Conservation (phyloP, 2,113 vertebrate species). For the Megalops atlanticus region DNA sequence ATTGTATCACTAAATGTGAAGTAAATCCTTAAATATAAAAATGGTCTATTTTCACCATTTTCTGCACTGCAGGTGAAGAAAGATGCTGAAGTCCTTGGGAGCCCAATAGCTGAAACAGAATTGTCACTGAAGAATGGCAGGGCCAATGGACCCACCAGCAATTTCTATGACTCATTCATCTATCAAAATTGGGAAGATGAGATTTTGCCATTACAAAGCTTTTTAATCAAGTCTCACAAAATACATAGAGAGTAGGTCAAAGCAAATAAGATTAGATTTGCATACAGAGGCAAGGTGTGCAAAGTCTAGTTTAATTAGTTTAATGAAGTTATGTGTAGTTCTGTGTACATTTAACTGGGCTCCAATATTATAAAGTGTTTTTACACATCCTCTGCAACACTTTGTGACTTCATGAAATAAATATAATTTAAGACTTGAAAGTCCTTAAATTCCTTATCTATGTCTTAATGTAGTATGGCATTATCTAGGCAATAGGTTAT, state of each 20-base stretch:
- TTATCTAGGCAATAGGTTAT: no score
- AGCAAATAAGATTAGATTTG: conserved; percentile 39
- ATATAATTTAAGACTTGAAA: no score
- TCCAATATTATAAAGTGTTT: no score
- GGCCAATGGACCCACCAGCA: conserved; percentile 11
- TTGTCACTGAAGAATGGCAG: conserved; percentile 27
- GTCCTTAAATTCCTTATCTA: no score
- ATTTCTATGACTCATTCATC: conserved; percentile 27
- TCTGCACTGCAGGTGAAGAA: not conserved
- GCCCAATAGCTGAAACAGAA: conserved; percentile 1
- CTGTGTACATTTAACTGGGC: conserved; percentile 22
- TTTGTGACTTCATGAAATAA: no score
- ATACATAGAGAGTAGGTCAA: conserved; percentile 20
- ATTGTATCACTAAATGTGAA: no score
- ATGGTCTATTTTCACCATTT: no score
- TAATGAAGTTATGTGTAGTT: not conserved
- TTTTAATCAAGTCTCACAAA: conserved; percentile 43
- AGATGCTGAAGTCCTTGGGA: not conserved
- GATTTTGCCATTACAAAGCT: conserved; percentile 40
- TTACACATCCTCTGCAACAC: no score
- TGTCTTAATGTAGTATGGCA: no score
- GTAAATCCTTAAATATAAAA: no score
- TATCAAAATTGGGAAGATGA: conserved; percentile 27
- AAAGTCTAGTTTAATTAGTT: conserved; percentile 30
- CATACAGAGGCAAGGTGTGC: conserved; percentile 16